Percentiles rank a stretch among this genome's conserved stretches.
phyloP scores from a whole-genome alignment of 2,113 vertebrate species.

The Actenoides lindsayi region DNA sequence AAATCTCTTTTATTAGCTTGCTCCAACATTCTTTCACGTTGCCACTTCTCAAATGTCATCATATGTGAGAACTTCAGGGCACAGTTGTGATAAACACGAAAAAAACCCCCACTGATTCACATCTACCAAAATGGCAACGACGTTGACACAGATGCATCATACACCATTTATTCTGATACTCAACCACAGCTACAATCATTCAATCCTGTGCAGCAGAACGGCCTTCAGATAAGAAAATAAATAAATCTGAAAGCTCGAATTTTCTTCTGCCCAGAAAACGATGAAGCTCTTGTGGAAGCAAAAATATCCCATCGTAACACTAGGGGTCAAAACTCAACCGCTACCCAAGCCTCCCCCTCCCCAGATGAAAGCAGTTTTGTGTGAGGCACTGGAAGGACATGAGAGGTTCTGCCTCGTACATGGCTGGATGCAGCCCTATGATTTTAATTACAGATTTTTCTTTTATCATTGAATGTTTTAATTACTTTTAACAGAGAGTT shows the following conservation, averaged over 20 bases:
- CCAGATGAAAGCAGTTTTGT: accelerated
- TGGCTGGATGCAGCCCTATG: not conserved
- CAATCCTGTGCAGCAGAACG: not conserved
- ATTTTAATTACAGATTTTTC: conserved; percentile 30
- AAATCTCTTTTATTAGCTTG: not conserved
- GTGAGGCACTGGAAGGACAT: not conserved
- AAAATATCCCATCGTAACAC: not conserved
- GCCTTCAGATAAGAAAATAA: not conserved
- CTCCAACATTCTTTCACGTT: not conserved
- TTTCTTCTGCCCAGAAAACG: not conserved
- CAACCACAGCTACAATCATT: not conserved
- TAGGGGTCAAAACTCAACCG: not conserved
- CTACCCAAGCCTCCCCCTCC: not conserved
- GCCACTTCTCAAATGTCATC: not conserved
- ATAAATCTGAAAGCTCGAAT: not conserved
- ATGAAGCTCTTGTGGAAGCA: not conserved
- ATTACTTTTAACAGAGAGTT: conserved; percentile 13
- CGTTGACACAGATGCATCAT: not conserved
- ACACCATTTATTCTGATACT: not conserved
- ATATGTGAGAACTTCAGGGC: not conserved
- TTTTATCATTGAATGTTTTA: conserved; percentile 4
- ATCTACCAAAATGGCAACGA: not conserved
- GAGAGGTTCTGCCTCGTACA: not conserved
- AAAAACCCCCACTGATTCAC: not conserved
- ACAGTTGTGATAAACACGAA: not conserved